Conservation (phyloP, 2,888 invertebrate genomes). For the Teleiodes luculella region DNA sequence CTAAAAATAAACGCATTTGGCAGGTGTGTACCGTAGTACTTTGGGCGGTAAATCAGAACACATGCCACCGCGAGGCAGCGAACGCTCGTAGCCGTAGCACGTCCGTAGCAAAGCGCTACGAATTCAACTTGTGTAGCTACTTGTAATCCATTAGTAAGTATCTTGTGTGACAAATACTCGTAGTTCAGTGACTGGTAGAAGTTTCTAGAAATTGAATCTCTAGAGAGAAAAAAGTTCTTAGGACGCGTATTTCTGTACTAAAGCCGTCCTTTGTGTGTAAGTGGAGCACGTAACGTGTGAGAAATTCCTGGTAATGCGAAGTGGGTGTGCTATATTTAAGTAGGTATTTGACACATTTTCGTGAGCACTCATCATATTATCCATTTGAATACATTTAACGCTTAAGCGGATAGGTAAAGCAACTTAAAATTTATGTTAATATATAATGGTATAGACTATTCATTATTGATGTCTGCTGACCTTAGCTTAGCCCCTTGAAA, state of each 20-base stretch:
- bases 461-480: too few species aligned
- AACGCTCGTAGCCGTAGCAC: conserved; percentile 6
- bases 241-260: background rate
- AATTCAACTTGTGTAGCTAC: background rate
- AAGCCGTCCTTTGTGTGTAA: background rate
- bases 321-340: background rate
- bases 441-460: too few species aligned
- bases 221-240: background rate
- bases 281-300: background rate
- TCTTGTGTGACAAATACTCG: background rate
- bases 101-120: background rate
- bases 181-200: background rate
- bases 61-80: conserved; percentile 30
- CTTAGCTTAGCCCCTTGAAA: too few species aligned
- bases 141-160: conserved; percentile 3
- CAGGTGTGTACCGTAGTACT: conserved; percentile 20
- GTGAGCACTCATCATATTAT: background rate
- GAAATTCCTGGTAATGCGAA: background rate
- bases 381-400: background rate
- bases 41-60: conserved; percentile 45
- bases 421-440: too few species aligned
- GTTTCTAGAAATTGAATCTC: background rate
- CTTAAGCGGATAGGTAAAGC: background rate
- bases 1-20: conserved; percentile 21
- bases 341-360: background rate